Evolutionary conservation across 1,140 invertebrate genomes (phyloP).

Genomic region (Megathymus violae): DNA sequence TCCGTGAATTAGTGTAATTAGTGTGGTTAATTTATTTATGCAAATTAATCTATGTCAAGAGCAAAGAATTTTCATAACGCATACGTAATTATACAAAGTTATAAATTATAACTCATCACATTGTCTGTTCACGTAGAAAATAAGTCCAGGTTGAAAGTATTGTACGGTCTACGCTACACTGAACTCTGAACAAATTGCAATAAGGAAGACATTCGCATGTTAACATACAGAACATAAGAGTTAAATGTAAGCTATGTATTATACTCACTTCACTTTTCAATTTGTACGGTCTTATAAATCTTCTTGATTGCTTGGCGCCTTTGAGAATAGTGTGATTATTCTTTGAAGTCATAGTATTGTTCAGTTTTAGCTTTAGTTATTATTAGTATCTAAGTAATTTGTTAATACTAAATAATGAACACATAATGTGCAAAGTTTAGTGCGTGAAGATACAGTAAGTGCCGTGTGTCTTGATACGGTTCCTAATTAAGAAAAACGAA

Average conservation of each 20-base stretch:
- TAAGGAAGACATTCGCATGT: background rate
- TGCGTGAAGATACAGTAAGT: too few relatives aligned
- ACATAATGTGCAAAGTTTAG: too few relatives aligned
- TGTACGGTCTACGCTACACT: background rate
- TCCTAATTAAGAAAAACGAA: too few relatives aligned
- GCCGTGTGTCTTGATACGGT: too few relatives aligned
- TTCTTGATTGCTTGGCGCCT: slow-evolving; percentile 6
- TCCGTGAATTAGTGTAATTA: too few relatives aligned
- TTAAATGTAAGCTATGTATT: background rate
- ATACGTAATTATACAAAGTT: background rate
- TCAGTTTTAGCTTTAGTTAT: too few relatives aligned
- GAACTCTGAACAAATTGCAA: background rate
- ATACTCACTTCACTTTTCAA: slow-evolving; percentile 19
- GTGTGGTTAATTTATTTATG: too few relatives aligned
- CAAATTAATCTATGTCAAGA: background rate
- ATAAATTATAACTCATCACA: slow-evolving; percentile 11
- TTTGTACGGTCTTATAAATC: slow-evolving; percentile 4
- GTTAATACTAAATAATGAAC: too few relatives aligned
- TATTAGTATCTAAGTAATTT: too few relatives aligned
- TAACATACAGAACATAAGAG: background rate
- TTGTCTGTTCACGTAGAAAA: background rate
- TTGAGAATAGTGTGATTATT: background rate
- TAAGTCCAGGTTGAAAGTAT: background rate
- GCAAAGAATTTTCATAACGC: slow-evolving; percentile 5
- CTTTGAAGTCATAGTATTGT: too few relatives aligned